Evolutionary conservation across 2,113 vertebrate genomes (phyloP).

Genomic region (Pelecanus crispus): DNA sequence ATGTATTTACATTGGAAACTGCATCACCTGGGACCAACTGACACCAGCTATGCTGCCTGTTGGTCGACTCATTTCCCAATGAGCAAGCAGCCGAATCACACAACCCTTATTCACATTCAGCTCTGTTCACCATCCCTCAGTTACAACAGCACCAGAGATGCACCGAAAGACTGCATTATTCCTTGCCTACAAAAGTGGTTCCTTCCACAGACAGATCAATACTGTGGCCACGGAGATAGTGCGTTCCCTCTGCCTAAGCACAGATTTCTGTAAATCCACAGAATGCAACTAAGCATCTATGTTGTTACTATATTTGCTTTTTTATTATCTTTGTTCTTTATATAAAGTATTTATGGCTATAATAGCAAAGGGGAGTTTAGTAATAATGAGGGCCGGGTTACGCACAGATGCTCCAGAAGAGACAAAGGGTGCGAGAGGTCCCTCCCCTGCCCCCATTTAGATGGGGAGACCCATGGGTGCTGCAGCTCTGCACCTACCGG

Average conservation of each 20-base stretch:
- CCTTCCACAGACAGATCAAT: background rate
- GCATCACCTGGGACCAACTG: background rate
- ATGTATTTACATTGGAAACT: background rate
- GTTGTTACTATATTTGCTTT: background rate
- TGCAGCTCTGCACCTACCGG: background rate
- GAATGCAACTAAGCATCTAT: background rate
- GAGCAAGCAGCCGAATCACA: background rate
- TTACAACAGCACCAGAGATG: background rate
- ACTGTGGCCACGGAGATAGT: background rate
- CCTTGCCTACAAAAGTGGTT: background rate
- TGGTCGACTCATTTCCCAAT: background rate
- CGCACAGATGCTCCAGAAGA: background rate
- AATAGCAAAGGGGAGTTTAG: background rate
- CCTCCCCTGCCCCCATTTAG: no score
- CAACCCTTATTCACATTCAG: background rate
- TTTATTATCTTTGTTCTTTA: background rate
- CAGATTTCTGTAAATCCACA: background rate
- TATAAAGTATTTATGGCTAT: background rate
- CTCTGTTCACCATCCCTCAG: background rate
- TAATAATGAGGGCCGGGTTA: fast-evolving
- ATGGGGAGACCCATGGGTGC: fast-evolving
- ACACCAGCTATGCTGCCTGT: background rate
- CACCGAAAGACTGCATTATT: background rate
- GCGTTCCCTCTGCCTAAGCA: background rate
- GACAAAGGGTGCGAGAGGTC: background rate